Base-by-base conservation (phyloP, 2,888 invertebrate genomes). In the Epinotia brunnichana region DNA sequence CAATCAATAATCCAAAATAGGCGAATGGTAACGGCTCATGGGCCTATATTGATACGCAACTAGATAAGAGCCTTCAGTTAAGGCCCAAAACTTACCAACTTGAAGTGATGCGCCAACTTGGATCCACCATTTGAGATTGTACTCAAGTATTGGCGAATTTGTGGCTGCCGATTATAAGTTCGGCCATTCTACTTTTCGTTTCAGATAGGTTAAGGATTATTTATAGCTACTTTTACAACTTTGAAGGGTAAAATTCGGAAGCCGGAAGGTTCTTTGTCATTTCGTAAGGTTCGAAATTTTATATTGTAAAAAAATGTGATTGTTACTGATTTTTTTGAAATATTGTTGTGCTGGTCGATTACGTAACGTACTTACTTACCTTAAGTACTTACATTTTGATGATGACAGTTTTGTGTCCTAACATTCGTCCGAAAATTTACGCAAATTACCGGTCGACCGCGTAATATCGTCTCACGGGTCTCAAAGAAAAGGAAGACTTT, bases 51-150 rank as follows among this genome's bases (percentile, higher is more conserved):
- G 76, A 74, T 76, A 74, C 70, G 71, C 68, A 72, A 72, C 59
- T 70, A 75, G 78, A 78, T 78, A 78, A 78, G 77, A 74, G 71
- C 74, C 51, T 69, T 69, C 70, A 61, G 76, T 76, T 78, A 78
- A 79, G 77, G 68, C 78, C 77, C 74, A 67, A 70, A 79, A 80
- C 75, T 79, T 78, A 74, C 74, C 74, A 74, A 77, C 70, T 79
- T 77, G 69, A 77, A 76, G 76, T 74, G 79, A 77, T 78, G 69
- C 69, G 75, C 77, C 75, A 80, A 79, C 78, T 79, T 77, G 68
- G 74, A 73, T 78, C 75, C 39, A 48, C 67, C 64, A 61, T 59
- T 64, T 53, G 21, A 67, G 71, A 71, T 71, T 61, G 71, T 71
- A 54, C 41, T 60, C 48, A 29, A 41, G 24, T 39, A 70, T 53